Percentiles rank a stretch among this genome's conserved stretches.
Evolutionary conservation across 2,113 vertebrate species (phyloP).

Genomic region (Callocephalon fimbriatum): DNA sequence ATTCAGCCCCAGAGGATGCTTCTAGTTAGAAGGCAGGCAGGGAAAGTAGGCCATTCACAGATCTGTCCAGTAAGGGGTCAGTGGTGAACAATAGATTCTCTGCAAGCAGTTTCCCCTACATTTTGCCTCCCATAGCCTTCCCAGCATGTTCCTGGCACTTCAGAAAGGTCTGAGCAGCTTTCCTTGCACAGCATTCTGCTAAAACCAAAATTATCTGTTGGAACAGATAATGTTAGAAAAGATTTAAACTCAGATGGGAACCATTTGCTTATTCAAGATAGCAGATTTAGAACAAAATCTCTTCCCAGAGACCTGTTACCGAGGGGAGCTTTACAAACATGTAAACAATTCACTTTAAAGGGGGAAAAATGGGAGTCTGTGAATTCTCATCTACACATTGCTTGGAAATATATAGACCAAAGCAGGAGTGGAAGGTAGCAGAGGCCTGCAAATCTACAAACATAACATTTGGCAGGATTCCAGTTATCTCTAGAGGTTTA

Average conservation of each 20-base stretch:
- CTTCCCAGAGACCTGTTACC: background rate
- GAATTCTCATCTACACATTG: slow-evolving; percentile 5
- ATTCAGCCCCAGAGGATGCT: slow-evolving; percentile 55
- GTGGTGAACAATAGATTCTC: slow-evolving; percentile 48
- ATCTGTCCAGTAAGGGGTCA: slow-evolving; percentile 53
- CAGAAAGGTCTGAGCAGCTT: background rate
- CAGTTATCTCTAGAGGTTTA: slow-evolving; percentile 47
- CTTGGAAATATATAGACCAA: background rate
- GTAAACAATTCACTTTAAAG: slow-evolving; percentile 50
- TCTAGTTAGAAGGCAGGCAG: slow-evolving; percentile 34
- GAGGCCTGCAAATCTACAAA: background rate
- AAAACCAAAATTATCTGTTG: slow-evolving; percentile 29
- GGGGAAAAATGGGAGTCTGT: background rate
- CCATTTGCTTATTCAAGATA: slow-evolving; percentile 20
- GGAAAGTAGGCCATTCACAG: slow-evolving; percentile 62
- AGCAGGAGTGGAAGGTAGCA: background rate
- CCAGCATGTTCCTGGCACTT: slow-evolving; percentile 55
- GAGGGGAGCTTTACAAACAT: slow-evolving; percentile 13
- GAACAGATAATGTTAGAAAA: slow-evolving; percentile 10
- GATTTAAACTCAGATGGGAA: slow-evolving; percentile 25
- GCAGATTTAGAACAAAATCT: background rate
- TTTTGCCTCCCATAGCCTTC: slow-evolving; percentile 63
- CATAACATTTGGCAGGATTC: background rate
- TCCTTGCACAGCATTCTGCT: background rate
- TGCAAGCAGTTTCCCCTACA: slow-evolving; percentile 54